A percentile compares a stretch with the other conserved stretches of the same genome.
Evolutionary conservation across 2,888 invertebrate species (phyloP).

Genomic region (Oscheius sp.): DNA sequence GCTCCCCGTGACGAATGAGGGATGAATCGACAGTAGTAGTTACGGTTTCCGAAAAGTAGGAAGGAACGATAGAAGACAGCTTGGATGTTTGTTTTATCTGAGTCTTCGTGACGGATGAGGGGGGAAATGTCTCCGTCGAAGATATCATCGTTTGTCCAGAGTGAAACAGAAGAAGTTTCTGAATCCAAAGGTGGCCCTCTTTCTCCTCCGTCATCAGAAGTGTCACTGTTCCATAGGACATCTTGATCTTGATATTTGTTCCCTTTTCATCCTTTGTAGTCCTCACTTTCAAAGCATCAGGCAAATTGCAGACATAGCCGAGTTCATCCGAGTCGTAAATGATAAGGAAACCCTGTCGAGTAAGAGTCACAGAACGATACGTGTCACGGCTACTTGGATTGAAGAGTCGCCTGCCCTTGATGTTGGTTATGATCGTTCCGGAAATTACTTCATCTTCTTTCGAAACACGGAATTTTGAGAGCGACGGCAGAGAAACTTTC

Average conservation of each 20-base stretch:
- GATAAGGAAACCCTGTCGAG: slow-evolving; percentile 17
- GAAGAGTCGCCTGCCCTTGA: slow-evolving; percentile 6
- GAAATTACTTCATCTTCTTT: background rate
- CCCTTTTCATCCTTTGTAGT: background rate
- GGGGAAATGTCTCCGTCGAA: background rate
- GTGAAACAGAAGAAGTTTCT: background rate
- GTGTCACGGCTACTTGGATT: background rate
- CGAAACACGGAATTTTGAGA: background rate
- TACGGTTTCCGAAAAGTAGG: background rate
- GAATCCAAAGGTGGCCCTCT: background rate
- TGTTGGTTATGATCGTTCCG: background rate
- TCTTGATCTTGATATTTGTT: slow-evolving; percentile 8
- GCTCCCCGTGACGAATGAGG: background rate
- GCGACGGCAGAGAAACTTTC: slow-evolving; percentile 3
- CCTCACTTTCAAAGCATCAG: slow-evolving; percentile 5
- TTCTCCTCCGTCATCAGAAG: background rate
- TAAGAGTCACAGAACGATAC: background rate
- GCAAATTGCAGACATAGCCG: slow-evolving; percentile 6
- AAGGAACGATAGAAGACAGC: background rate
- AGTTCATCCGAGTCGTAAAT: slow-evolving; percentile 8
- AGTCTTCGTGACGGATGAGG: no score
- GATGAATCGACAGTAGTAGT: background rate
- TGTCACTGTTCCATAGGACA: slow-evolving; percentile 1
- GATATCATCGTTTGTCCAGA: background rate
- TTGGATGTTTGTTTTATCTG: background rate